phyloP scores from a whole-genome alignment of 2,888 invertebrate species.

The Chydorus sphaericus region DNA sequence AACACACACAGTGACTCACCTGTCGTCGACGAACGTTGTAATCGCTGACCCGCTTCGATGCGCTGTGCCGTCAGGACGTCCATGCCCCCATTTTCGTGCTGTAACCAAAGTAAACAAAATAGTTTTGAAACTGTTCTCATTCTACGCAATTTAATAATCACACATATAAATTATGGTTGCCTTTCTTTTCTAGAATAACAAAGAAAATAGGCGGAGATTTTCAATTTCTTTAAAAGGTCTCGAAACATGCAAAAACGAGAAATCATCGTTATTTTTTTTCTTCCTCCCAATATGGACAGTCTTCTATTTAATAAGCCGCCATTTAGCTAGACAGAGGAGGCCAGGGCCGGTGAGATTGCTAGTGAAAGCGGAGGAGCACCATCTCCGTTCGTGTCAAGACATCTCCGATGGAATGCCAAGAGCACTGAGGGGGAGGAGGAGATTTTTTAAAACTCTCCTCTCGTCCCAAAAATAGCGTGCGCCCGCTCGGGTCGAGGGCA shows the following conservation, averaged over 20 bases:
- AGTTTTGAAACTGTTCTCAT: too few relatives aligned
- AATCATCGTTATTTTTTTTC: background rate
- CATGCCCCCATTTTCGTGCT: conserved; percentile 54
- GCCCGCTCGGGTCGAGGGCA: background rate
- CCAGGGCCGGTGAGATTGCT: background rate
- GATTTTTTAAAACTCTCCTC: background rate
- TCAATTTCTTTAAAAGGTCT: too few relatives aligned
- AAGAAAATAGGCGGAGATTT: background rate
- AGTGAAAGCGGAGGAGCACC: conserved; percentile 6
- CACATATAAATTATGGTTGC: too few relatives aligned
- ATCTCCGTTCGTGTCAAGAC: too few relatives aligned
- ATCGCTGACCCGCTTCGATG: conserved; percentile 24
- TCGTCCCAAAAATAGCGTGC: conserved; percentile 4
- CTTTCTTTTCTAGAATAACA: too few relatives aligned
- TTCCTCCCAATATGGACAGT: background rate
- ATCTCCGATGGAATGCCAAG: too few relatives aligned
- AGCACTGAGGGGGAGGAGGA: too few relatives aligned
- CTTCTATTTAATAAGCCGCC: too few relatives aligned
- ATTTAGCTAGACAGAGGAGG: too few relatives aligned
- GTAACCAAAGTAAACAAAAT: conserved; percentile 23
- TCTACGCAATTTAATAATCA: too few relatives aligned
- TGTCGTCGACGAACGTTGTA: conserved; percentile 7
- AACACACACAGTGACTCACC: background rate
- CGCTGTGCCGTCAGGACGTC: conserved; percentile 53
- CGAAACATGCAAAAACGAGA: too few relatives aligned